These are phyloP conservation scores for Melopsittacus undulatus DNA, from an alignment of 2,797 vertebrate genomes.

Conservation along the genomic window DNA sequence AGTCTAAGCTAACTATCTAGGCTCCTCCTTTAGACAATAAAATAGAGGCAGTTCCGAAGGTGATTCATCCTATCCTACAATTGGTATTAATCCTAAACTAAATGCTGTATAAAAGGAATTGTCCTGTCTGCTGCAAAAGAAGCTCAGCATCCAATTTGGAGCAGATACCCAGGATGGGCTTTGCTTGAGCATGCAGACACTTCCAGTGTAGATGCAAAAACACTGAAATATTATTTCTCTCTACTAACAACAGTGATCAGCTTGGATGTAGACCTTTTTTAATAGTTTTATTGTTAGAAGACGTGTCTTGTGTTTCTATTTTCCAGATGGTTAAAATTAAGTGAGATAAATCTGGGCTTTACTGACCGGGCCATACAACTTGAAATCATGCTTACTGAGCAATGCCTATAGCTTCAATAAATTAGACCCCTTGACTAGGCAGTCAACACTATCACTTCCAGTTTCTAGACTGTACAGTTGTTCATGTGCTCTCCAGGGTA, in stretches of 20 bases:
- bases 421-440: neutral
- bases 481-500: neutral
- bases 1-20: neutral
- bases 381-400: neutral
- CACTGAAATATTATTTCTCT: neutral
- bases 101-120: neutral
- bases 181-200: neutral
- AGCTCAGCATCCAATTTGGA: neutral
- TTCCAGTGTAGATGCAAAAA: neutral
- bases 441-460: neutral
- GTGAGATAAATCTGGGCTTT: neutral
- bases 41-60: neutral
- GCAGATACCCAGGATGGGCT: neutral
- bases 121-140: neutral
- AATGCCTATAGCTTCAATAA: neutral
- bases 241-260: neutral
- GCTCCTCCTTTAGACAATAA: constrained; percentile 1
- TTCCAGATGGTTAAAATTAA: neutral
- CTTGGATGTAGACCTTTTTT: neutral
- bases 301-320: neutral
- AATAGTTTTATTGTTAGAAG: neutral
- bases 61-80: neutral
- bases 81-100: neutral
- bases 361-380: neutral
- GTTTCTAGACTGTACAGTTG: neutral